These are phyloP conservation scores for Nyleta sp. DNA, from an alignment of 2,888 invertebrate genomes.

Conservation along the genomic window DNA sequence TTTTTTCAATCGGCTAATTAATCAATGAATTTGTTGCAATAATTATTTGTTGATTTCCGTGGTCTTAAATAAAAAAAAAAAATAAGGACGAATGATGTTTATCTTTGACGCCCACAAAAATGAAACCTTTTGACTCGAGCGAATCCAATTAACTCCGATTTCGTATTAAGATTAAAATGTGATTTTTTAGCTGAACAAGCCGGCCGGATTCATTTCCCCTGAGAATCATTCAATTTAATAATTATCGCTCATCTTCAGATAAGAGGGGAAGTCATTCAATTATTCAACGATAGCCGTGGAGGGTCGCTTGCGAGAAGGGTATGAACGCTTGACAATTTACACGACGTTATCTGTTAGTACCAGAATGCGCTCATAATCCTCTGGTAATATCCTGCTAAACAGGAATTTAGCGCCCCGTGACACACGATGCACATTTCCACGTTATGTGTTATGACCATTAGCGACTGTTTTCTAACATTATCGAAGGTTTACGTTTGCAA, in stretches of 20 bases:
- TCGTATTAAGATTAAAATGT: conserved; percentile 50
- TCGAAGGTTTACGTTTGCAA: conserved; percentile 12
- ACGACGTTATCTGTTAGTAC: conserved; percentile 80
- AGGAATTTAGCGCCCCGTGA: conserved; percentile 76
- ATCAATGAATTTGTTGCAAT: too few relatives aligned
- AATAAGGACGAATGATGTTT: background rate
- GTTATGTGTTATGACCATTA: conserved; percentile 46
- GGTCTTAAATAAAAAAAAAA: too few relatives aligned
- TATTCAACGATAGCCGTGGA: conserved; percentile 67
- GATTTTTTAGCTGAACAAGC: conserved; percentile 50
- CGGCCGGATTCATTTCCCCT: conserved; percentile 74
- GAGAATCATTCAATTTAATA: conserved; percentile 80
- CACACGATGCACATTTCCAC: conserved; percentile 73
- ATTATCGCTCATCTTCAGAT: conserved; percentile 74
- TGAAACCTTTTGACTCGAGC: conserved; percentile 28
- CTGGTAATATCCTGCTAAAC: conserved; percentile 77
- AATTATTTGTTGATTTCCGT: background rate
- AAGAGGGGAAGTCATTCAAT: conserved; percentile 70
- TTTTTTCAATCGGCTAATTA: too few relatives aligned
- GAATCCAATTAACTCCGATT: conserved; percentile 58
- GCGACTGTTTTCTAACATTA: conserved; percentile 21
- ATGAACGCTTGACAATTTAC: conserved; percentile 79
- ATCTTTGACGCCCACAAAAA: conserved; percentile 16
- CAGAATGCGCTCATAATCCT: conserved; percentile 79
- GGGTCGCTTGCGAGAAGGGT: conserved; percentile 70